Evolutionary conservation across 2,888 invertebrate genomes (phyloP).

Genomic region (Drosophila demipolita): DNA sequence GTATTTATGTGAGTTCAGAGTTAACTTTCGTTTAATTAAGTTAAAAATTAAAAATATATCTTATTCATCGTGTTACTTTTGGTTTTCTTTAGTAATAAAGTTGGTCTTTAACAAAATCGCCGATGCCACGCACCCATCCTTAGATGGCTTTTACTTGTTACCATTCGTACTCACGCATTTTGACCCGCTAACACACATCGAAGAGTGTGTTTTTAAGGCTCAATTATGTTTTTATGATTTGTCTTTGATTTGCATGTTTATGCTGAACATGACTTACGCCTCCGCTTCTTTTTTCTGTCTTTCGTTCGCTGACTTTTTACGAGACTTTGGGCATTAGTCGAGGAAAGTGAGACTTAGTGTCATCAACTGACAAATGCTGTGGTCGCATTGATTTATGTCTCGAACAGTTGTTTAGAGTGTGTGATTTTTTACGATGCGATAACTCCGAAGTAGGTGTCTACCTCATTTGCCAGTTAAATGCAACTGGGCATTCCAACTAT

Average conservation of each 20-base stretch:
- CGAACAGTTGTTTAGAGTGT: constrained; percentile 28
- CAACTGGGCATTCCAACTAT: constrained; percentile 64
- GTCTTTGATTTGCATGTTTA: constrained; percentile 72
- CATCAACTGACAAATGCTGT: constrained; percentile 31
- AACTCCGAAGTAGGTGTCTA: constrained; percentile 58
- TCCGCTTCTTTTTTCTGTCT: constrained; percentile 68
- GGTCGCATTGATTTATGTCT: constrained; percentile 66
- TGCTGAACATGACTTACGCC: constrained; percentile 67
- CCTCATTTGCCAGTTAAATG: constrained; percentile 53
- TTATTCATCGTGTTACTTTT: background rate
- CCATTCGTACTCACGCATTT: constrained; percentile 59
- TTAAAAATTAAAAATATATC: background rate
- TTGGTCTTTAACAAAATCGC: background rate
- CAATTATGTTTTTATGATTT: constrained; percentile 65
- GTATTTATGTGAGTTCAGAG: background rate
- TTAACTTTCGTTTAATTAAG: background rate
- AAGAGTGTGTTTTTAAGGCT: constrained; percentile 23
- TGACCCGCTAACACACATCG: constrained; percentile 74
- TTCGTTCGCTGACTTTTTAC: constrained; percentile 11
- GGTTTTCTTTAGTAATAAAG: background rate
- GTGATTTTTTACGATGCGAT: constrained; percentile 62
- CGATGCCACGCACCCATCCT: constrained; percentile 31
- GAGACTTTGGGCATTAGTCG: constrained; percentile 8
- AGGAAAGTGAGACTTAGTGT: constrained; percentile 69
- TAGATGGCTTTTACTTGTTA: constrained; percentile 44